These are phyloP conservation scores for Stegostoma tigrinum DNA, from an alignment of 2,113 vertebrate species.

Conservation along the genomic window DNA sequence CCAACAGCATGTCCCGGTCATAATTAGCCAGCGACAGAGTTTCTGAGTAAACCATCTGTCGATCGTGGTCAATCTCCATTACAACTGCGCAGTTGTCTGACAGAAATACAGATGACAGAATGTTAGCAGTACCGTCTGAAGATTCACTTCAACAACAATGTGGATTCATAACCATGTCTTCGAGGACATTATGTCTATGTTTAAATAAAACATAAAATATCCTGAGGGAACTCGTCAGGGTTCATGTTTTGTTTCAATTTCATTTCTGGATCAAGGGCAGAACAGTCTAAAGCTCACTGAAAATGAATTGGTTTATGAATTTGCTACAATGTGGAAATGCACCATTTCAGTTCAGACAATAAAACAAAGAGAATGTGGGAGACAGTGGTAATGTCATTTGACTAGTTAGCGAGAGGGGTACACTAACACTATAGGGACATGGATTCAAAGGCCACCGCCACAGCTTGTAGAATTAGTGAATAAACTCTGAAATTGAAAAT, in stretches of 20 bases:
- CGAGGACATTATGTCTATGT: too few species aligned
- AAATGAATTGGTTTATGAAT: background rate
- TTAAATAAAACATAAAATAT: too few species aligned
- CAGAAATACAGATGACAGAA: background rate
- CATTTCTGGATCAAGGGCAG: background rate
- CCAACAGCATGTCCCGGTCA: conserved; percentile 67
- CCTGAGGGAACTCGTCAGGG: too few species aligned
- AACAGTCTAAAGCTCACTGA: background rate
- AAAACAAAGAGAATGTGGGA: background rate
- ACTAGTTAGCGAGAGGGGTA: too few species aligned
- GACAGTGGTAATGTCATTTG: too few species aligned
- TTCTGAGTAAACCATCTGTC: conserved; percentile 84
- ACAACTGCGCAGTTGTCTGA: conserved; percentile 84
- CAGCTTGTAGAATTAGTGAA: too few species aligned
- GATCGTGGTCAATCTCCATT: conserved; percentile 97
- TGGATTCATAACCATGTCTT: too few species aligned
- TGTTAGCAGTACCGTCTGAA: background rate
- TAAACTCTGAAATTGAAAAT: too few species aligned
- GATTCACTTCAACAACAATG: too few species aligned
- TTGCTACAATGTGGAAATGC: background rate
- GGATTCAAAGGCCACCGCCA: too few species aligned
- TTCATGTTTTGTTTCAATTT: too few species aligned
- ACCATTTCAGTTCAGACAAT: background rate
- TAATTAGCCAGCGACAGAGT: conserved; percentile 74
- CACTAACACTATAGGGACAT: too few species aligned